Percentiles rank a stretch among this genome's conserved stretches.
phyloP scores from a whole-genome alignment of 2,888 invertebrate species.

The Phragmatobia fuliginosa region DNA sequence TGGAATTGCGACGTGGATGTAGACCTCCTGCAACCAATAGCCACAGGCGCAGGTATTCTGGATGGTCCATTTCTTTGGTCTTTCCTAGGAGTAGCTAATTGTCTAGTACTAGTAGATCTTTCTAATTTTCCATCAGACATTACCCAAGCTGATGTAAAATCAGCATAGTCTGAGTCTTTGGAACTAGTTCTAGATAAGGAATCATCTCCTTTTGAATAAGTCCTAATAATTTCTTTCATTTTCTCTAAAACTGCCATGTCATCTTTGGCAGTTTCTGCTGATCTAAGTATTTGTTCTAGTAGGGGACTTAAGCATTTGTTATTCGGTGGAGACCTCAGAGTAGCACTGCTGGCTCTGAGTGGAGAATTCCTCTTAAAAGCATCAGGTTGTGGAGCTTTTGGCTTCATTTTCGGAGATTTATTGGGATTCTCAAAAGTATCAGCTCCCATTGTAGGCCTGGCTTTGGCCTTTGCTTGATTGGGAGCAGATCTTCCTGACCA shows the following conservation, averaged over 20 bases:
- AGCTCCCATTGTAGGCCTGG: constrained; percentile 74
- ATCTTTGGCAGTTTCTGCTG: constrained; percentile 90
- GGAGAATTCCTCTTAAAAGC: constrained; percentile 84
- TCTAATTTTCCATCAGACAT: constrained; percentile 90
- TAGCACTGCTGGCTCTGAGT: constrained; percentile 80
- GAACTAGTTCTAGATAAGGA: constrained; percentile 82
- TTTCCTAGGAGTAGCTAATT: constrained; percentile 80
- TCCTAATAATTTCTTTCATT: constrained; percentile 89
- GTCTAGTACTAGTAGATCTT: constrained; percentile 85
- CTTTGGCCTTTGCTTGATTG: constrained; percentile 72
- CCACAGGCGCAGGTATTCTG: constrained; percentile 80
- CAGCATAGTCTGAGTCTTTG: constrained; percentile 88
- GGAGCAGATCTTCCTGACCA: constrained; percentile 90
- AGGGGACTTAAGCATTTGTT: constrained; percentile 88
- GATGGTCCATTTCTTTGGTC: constrained; percentile 78
- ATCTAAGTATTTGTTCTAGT: constrained; percentile 90
- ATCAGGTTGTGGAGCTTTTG: constrained; percentile 71
- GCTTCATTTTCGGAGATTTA: constrained; percentile 87
- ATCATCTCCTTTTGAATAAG: constrained; percentile 81
- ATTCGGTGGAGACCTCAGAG: constrained; percentile 86
- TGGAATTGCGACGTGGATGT: constrained; percentile 82
- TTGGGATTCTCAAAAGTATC: constrained; percentile 84
- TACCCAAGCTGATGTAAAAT: constrained; percentile 91
- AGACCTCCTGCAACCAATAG: constrained; percentile 78
- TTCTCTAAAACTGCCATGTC: constrained; percentile 91